Evolutionary conservation across 2,797 vertebrate species (phyloP).

Genomic region (Luscinia luscinia): DNA sequence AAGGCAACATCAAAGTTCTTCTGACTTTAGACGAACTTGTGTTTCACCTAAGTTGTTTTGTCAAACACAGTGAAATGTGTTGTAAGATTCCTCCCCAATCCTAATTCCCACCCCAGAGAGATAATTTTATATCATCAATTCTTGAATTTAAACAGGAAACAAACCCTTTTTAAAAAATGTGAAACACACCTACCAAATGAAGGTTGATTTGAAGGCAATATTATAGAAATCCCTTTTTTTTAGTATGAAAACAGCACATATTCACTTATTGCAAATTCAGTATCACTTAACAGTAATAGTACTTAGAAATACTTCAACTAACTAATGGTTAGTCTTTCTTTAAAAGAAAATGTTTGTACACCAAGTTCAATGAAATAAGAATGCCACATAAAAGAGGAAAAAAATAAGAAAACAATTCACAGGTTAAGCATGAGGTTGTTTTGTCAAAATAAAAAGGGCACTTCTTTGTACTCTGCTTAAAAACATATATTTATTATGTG

Average conservation of each 20-base stretch:
- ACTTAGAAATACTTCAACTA: background rate
- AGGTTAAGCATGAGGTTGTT: background rate
- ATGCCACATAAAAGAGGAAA: background rate
- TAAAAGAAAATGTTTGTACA: constrained; percentile 11
- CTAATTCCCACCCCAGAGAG: background rate
- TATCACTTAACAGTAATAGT: background rate
- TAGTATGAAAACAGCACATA: background rate
- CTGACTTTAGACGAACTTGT: background rate
- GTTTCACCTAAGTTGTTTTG: background rate
- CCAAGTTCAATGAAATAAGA: background rate
- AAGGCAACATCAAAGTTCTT: constrained; percentile 6
- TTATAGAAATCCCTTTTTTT: background rate
- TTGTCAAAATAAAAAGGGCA: background rate
- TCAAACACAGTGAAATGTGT: background rate
- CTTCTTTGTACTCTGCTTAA: constrained; percentile 13
- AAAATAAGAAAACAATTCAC: background rate
- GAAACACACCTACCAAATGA: background rate
- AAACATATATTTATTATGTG: constrained; percentile 23
- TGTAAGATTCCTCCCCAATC: rapidly evolving
- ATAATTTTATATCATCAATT: background rate
- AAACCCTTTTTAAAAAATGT: background rate
- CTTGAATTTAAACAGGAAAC: background rate
- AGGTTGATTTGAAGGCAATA: background rate
- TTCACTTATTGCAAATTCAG: background rate
- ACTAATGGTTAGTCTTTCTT: background rate